These are phyloP conservation scores for Ailuropoda melanoleuca DNA, from an alignment of 2,113 vertebrate genomes.

Conservation along the genomic window DNA sequence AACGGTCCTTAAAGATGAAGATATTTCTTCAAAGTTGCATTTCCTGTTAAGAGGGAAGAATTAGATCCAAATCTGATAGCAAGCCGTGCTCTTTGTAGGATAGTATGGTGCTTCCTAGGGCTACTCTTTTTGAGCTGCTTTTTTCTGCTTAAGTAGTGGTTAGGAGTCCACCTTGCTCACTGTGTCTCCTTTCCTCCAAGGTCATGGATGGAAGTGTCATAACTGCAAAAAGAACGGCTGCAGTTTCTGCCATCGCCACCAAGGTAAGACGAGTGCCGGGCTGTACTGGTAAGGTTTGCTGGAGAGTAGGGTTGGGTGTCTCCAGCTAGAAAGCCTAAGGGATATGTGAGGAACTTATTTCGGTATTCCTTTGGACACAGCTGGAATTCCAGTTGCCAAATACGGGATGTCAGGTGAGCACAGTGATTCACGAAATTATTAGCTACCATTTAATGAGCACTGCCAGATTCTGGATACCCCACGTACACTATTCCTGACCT, in stretches of 20 bases:
- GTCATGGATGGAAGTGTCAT: conserved; percentile 94
- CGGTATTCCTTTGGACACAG: neutral
- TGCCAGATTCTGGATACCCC: neutral
- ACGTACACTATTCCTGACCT: neutral
- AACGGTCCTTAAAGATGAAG: neutral
- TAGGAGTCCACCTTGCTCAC: conserved; percentile 81
- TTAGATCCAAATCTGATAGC: neutral
- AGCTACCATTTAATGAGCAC: neutral
- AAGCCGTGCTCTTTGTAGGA: neutral
- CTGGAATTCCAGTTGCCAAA: neutral
- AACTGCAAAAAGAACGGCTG: conserved; percentile 94
- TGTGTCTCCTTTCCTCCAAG: conserved; percentile 80
- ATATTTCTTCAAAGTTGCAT: neutral
- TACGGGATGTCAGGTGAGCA: neutral
- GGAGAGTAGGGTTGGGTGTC: neutral
- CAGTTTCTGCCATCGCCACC: conserved; percentile 95
- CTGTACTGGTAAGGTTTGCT: neutral
- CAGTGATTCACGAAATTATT: neutral
- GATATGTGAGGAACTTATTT: neutral
- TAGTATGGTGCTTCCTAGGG: too few species aligned
- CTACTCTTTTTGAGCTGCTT: neutral
- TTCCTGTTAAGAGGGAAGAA: neutral
- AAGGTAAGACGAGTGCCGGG: conserved; percentile 84
- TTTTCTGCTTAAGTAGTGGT: conserved; percentile 56
- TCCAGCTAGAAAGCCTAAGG: neutral